Evolutionary conservation across 2,888 invertebrate species (phyloP), one percentile per base, ranked within the genome.

Genomic region (Synergus gifuensis): DNA sequence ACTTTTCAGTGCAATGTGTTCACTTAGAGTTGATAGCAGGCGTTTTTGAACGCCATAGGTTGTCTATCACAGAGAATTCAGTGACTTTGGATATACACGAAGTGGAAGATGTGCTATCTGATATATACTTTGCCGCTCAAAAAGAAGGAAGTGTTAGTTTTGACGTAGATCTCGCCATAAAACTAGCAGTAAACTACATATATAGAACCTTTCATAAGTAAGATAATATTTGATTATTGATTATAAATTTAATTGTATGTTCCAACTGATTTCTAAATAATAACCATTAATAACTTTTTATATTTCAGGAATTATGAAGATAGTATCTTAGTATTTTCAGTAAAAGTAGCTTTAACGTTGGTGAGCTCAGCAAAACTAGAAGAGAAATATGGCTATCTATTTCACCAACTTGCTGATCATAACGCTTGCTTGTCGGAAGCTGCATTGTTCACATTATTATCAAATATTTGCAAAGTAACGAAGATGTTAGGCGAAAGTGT

Each of bases 41-140:
- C 73, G 95, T 96, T 42, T 96, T 96, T 89, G 94, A 95, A 76
- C 94, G 95, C 66, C 96, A 96, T 89, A 95, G 95, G 87, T 93
- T 96, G 16, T 95, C 95, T 79, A 92, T 95, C 0, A 95, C 95
- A 2, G 96, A 96, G 89, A 95, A 95, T 89, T 94, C 94, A 82
- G 93, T 96, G 22, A 94, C 94, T 42, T 91, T 97, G 62, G 95
- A 95, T 88, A 94, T 94, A 46, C 94, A 94, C 60, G 96, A 96
- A 89, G 90, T 96, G 36, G 96, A 96, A 89, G 95, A 95, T 67
- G 94, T 97, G 18, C 92, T 97, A 8, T 95, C 94, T 1, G 96
- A 96, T 87, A 95, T 96, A 82, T 96, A 95, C 90, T 96, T 95
- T 93, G 96, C 95, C 28, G 94, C 95, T 0, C 94, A 95, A 86